Percentiles rank a stretch among this genome's conserved stretches.
phyloP scores from a whole-genome alignment of 2,888 invertebrate species.

The Pheosia gnoma region DNA sequence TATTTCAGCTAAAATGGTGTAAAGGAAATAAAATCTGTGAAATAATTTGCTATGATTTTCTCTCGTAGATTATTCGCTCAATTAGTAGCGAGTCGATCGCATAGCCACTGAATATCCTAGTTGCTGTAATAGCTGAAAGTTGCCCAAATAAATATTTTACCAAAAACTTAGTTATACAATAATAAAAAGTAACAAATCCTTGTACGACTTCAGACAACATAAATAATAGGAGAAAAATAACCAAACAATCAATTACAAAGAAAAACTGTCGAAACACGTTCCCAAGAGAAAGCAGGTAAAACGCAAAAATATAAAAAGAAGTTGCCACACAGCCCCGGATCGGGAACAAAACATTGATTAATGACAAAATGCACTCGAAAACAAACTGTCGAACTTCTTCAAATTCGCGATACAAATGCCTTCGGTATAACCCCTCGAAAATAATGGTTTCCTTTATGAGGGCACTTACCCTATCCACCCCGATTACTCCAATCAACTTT shows the following conservation, averaged over 20 bases:
- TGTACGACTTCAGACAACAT: constrained; percentile 19
- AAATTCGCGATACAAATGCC: constrained; percentile 82
- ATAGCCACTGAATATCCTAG: too few relatives aligned
- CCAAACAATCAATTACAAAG: constrained; percentile 78
- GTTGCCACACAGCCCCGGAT: constrained; percentile 48
- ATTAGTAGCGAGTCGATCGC: too few relatives aligned
- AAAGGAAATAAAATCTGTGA: too few relatives aligned
- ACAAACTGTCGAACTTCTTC: constrained; percentile 84
- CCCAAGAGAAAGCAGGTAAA: constrained; percentile 72
- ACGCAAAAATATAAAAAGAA: constrained; percentile 65
- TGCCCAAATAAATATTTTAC: too few relatives aligned
- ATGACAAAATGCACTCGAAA: constrained; percentile 83
- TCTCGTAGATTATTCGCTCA: too few relatives aligned
- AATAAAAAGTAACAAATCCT: constrained; percentile 27
- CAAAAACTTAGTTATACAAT: neutral
- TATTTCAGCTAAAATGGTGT: too few relatives aligned
- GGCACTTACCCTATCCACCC: constrained; percentile 48
- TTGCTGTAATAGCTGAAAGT: too few relatives aligned
- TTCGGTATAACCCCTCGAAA: constrained; percentile 77
- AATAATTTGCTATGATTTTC: too few relatives aligned
- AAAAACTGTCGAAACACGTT: constrained; percentile 70
- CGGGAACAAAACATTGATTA: constrained; percentile 82
- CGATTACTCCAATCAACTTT: constrained; percentile 17
- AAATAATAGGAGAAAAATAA: constrained; percentile 31
- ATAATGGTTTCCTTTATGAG: constrained; percentile 81